Conservation (phyloP, 2,797 vertebrate genomes). For the Onychomys torridus region DNA sequence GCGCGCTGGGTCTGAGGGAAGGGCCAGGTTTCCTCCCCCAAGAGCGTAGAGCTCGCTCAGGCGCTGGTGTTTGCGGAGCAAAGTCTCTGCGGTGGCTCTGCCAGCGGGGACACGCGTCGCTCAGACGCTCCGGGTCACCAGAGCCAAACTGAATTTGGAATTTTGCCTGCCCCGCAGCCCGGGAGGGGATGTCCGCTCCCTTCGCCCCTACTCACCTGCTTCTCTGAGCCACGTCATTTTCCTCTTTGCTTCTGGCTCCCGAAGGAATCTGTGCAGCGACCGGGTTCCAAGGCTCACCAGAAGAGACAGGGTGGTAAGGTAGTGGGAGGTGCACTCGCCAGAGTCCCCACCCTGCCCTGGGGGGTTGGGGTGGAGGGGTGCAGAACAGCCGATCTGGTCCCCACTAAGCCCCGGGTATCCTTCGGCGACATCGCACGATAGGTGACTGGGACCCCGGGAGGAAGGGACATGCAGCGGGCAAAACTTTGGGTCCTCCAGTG, state of each 20-base stretch:
- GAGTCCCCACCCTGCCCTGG: not conserved
- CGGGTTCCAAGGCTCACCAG: constrained; percentile 3
- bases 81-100: not conserved
- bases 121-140: not conserved
- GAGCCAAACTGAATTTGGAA: not conserved
- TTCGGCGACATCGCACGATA: not conserved
- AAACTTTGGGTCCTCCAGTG: constrained; percentile 70
- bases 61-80: not conserved
- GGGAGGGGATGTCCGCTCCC: not conserved
- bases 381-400: not conserved
- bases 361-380: not conserved
- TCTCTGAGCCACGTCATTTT: not conserved
- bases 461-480: not conserved
- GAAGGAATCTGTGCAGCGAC: not conserved
- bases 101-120: no score
- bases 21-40: not conserved
- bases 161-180: not conserved
- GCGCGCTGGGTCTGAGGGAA: not conserved
- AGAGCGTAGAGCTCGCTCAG: not conserved
- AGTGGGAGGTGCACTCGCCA: not conserved
- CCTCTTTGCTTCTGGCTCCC: not conserved
- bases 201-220: constrained; percentile 44
- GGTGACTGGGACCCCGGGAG: not conserved
- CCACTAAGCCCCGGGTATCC: not conserved
- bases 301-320: not conserved